These are phyloP conservation scores for Zaprionus ghesquierei DNA, from an alignment of 1,140 invertebrate genomes.

Conservation along the genomic window DNA sequence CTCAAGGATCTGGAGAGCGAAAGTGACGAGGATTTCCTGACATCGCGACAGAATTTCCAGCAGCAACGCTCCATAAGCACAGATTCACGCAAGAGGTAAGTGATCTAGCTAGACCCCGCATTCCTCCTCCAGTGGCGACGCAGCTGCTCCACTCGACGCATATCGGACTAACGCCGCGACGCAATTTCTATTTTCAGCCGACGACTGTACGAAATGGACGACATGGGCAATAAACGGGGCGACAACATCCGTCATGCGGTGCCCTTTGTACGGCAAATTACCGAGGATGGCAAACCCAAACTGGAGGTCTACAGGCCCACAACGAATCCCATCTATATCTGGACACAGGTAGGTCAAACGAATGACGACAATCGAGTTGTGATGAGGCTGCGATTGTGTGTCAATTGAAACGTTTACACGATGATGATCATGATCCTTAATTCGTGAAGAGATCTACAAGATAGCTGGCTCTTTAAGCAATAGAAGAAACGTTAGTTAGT, in stretches of 20 bases:
- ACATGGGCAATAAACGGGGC: slow-evolving; percentile 84
- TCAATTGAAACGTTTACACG: not conserved
- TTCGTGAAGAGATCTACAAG: not conserved
- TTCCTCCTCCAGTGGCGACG: not conserved
- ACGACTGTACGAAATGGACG: slow-evolving; percentile 85
- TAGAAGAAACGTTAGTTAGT: not conserved
- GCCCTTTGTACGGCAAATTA: slow-evolving; percentile 85
- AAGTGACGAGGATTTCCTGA: slow-evolving; percentile 78
- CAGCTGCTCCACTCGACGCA: not conserved
- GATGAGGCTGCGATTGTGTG: not conserved
- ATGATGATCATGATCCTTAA: not conserved
- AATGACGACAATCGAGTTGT: not conserved
- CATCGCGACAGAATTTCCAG: slow-evolving; percentile 73
- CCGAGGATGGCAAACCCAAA: slow-evolving; percentile 82
- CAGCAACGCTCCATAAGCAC: slow-evolving; percentile 79
- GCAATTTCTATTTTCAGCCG: slow-evolving; percentile 55
- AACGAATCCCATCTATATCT: slow-evolving; percentile 84
- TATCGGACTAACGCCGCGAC: slow-evolving; percentile 14
- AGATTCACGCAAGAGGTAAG: slow-evolving; percentile 81
- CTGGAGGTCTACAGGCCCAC: slow-evolving; percentile 83
- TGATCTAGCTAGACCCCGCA: not conserved
- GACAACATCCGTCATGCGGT: slow-evolving; percentile 85
- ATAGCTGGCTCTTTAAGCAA: no score
- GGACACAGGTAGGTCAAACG: slow-evolving; percentile 84
- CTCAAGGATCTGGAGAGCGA: slow-evolving; percentile 81